A percentile compares a stretch with the other conserved stretches of the same genome.
These are phyloP conservation scores for Bellardia bayeri DNA, from an alignment of 2,888 invertebrate species.

Conservation along the genomic window DNA sequence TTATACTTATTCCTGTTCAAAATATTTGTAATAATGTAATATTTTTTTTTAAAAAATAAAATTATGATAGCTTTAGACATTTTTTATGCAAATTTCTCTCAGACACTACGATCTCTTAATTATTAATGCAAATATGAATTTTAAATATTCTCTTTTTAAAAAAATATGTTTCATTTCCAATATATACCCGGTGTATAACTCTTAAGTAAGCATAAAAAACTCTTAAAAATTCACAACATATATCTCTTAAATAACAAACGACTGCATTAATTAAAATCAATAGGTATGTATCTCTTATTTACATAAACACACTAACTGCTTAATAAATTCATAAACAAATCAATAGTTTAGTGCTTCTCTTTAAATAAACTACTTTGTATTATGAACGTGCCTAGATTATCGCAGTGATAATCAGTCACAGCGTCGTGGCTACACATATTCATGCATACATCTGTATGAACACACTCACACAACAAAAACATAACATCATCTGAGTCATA, in stretches of 20 bases:
- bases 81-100: not conserved
- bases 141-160: conserved; percentile 16
- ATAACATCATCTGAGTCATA: conserved; percentile 44
- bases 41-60: too few species aligned
- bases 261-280: conserved; percentile 11
- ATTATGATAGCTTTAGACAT: not conserved
- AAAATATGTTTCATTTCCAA: conserved; percentile 42
- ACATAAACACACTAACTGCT: not conserved
- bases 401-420: conserved; percentile 48
- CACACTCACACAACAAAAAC: not conserved
- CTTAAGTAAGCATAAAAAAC: conserved; percentile 17
- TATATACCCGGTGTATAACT: conserved; percentile 18
- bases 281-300: conserved; percentile 42
- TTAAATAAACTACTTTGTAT: conserved; percentile 10
- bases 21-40: too few species aligned
- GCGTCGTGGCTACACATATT: not conserved
- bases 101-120: not conserved
- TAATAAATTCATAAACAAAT: conserved; percentile 12
- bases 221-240: conserved; percentile 21
- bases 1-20: too few species aligned
- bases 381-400: conserved; percentile 19
- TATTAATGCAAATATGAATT: not conserved
- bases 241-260: conserved; percentile 28
- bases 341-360: conserved; percentile 9
- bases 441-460: not conserved